A percentile compares a stretch with the other conserved stretches of the same genome.
phyloP scores from a whole-genome alignment of 2,113 vertebrate species.

The Dunckerocampus dactyliophorus region DNA sequence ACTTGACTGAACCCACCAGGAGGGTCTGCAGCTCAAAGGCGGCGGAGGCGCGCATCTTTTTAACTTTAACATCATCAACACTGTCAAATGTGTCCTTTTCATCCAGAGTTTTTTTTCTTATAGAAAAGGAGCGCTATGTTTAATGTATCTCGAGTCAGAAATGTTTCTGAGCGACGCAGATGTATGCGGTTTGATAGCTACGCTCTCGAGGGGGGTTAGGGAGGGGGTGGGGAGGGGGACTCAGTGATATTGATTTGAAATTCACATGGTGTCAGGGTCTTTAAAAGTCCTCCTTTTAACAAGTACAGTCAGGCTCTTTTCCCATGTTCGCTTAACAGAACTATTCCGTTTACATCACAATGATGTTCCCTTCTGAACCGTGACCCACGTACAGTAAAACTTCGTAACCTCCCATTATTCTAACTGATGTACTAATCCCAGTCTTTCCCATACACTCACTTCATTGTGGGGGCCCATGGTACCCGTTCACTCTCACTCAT shows the following conservation, averaged over 20 bases:
- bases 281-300: constrained; percentile 42
- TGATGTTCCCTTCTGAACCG: too few species aligned
- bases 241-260: constrained; percentile 70
- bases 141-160: constrained; percentile 63
- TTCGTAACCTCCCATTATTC: too few species aligned
- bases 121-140: constrained; percentile 48
- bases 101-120: constrained; percentile 49
- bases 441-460: too few species aligned
- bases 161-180: constrained; percentile 47
- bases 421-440: too few species aligned
- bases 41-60: constrained; percentile 59
- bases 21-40: constrained; percentile 60
- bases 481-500: too few species aligned
- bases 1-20: constrained; percentile 52
- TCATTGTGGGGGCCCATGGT: too few species aligned
- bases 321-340: constrained; percentile 1
- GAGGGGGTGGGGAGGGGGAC: constrained; percentile 15
- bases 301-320: constrained; percentile 41
- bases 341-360: too few species aligned
- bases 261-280: constrained; percentile 62
- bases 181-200: constrained; percentile 70
- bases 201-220: constrained; percentile 30
- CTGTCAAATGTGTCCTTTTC: constrained; percentile 69
- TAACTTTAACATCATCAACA: constrained; percentile 64
- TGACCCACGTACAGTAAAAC: too few species aligned